Base-by-base conservation (phyloP, 1,140 invertebrate species). In the Sycophaga agraensis region DNA sequence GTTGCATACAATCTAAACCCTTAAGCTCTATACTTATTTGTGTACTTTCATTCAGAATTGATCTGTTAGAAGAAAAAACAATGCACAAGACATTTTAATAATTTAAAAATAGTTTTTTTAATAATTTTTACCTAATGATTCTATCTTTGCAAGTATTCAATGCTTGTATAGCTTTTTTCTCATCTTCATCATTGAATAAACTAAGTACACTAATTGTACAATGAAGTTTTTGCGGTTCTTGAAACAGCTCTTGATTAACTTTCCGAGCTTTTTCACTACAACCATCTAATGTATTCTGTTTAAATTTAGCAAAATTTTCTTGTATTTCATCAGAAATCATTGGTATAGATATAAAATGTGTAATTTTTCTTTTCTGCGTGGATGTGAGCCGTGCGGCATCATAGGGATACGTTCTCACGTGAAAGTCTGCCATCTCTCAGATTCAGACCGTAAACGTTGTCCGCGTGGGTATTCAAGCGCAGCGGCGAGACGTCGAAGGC, bases 341-440 rank as follows among this genome's bases (percentile, higher is more conserved):
- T n/a, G 90, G 90, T 67, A 93, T 84, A 14, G 89, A 92, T 37
- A 92, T 71, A 73, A 95, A 94, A 80, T 94, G 91, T 28, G 91
- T 94, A 28, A 82, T 79, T 2, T 66, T 78, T 59, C 64, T 86
- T 85, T 43, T 88, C n/a, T n/a, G n/a, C n/a, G n/a, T n/a, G n/a
- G n/a, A n/a, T n/a, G n/a, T n/a, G n/a, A n/a, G n/a, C n/a, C n/a
- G n/a, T n/a, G n/a, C n/a, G n/a, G n/a, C n/a, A n/a, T n/a, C n/a
- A n/a, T n/a, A n/a, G n/a, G n/a, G n/a, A n/a, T n/a, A n/a, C n/a
- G n/a, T n/a, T n/a, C n/a, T n/a, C n/a, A n/a, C n/a, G n/a, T n/a
- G n/a, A n/a, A n/a, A n/a, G n/a, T n/a, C n/a, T n/a, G n/a, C n/a
- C n/a, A n/a, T n/a, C n/a, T n/a, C n/a, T n/a, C n/a, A n/a, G n/a